A percentile compares a stretch with the other conserved stretches of the same genome.
These are phyloP conservation scores for Panzeria rudis DNA, from an alignment of 2,888 invertebrate genomes.

Conservation along the genomic window DNA sequence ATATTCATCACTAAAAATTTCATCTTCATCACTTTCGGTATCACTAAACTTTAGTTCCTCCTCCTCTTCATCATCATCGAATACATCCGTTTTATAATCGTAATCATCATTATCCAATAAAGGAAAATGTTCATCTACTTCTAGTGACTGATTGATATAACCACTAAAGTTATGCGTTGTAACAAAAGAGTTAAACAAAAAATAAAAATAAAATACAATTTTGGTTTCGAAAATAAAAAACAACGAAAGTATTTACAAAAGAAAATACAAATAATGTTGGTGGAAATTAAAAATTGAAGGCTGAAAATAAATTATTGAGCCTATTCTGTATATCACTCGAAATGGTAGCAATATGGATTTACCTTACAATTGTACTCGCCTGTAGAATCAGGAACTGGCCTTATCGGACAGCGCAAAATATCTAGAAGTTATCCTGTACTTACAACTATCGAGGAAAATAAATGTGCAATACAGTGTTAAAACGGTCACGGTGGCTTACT, in stretches of 20 bases:
- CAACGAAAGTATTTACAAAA: not conserved
- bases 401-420: no score
- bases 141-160: conserved; percentile 95
- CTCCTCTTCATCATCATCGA: conserved; percentile 80
- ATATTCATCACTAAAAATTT: conserved; percentile 72
- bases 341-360: no score
- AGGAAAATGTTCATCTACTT: conserved; percentile 96
- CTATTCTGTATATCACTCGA: no score
- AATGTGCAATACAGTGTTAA: no score
- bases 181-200: conserved; percentile 29
- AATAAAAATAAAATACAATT: conserved; percentile 28
- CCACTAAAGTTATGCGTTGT: conserved; percentile 87
- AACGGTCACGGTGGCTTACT: no score
- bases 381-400: no score
- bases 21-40: conserved; percentile 77
- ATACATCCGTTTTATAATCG: conserved; percentile 77
- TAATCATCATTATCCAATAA: conserved; percentile 84
- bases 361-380: no score
- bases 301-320: no score
- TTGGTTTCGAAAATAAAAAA: conserved; percentile 15
- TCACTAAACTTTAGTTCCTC: conserved; percentile 82
- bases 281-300: conserved; percentile 24
- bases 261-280: conserved; percentile 3
- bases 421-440: no score
- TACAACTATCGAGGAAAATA: no score